Conservation (phyloP, 2,888 invertebrate genomes). For the Iphiclides podalirius region DNA sequence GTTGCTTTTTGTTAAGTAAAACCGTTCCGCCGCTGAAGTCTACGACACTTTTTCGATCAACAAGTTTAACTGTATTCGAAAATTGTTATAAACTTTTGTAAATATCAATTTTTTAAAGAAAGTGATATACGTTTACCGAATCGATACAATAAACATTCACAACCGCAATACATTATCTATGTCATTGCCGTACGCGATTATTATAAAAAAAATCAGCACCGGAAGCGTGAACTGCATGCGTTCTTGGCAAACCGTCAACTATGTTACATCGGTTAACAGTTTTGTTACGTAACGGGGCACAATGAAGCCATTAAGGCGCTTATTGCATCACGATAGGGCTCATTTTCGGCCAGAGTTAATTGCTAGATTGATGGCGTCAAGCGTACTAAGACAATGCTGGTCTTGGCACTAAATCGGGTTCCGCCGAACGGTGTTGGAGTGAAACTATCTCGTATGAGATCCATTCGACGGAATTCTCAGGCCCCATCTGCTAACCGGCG, state of each 20-base stretch:
- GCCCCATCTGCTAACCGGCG: background rate
- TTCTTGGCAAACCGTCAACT: slow-evolving; percentile 16
- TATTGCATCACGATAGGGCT: slow-evolving; percentile 4
- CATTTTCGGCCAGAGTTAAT: slow-evolving; percentile 2
- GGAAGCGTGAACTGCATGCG: slow-evolving; percentile 8
- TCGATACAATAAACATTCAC: no score
- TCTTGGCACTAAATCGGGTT: slow-evolving; percentile 11
- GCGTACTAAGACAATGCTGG: slow-evolving; percentile 3
- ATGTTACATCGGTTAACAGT: background rate
- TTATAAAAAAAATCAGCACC: background rate
- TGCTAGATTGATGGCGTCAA: slow-evolving; percentile 12
- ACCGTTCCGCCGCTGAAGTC: background rate
- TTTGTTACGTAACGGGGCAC: slow-evolving; percentile 10
- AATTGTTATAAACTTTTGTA: no score
- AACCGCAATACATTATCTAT: no score
- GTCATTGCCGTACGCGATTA: no score
- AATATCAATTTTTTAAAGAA: no score
- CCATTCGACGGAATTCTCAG: background rate
- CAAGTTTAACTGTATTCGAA: no score
- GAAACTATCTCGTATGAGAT: background rate
- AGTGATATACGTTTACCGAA: no score
- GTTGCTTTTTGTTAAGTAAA: background rate
- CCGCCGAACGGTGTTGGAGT: background rate
- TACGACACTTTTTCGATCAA: no score
- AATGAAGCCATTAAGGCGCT: background rate